Evolutionary conservation across 1,140 invertebrate species (phyloP), one percentile per base, ranked within the genome.

Genomic region (Pseudoatta argentina): DNA sequence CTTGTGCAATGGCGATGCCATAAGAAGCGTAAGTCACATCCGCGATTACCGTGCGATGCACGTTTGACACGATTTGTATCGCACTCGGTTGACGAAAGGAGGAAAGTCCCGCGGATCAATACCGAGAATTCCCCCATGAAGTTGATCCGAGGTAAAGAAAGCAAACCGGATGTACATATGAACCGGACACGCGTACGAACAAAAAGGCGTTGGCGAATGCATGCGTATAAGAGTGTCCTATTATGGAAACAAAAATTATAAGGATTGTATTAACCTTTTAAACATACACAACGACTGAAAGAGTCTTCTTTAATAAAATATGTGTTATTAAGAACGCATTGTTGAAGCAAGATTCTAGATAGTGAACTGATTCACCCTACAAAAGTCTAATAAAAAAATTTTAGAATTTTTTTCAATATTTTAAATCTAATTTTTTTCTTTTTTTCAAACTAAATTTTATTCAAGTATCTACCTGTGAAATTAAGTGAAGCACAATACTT

Each of bases 1-100:
- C 67, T 78, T 71, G 27, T 24, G 6, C 34, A 34, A 72, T 24
- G 55, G 14, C 69, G 39, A 83, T 12, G 21, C 18, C 67, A 55
- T 39, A 16, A 51, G n/a, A 79, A 67, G 39, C 39, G 14, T 90
- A 88, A 90, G 72, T 90, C 89, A 90, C 61, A 64, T 30, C 55
- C 85, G 78, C 30, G 88, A 90, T 90, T 87, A 72, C 59, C 77
- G 79, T 89, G 89, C 88, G 73, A 85, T 87, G 78, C 88, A 90
- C 85, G 89, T 76, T 64, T 90, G 88, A 90, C 88, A 90, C 89
- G 88, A 87, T 90, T 89, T 59, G 78, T 44, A 61, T 61, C 69
- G 57, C 18, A 48, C 88, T 76, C 53, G 53, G 78, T 77, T 51
- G 86, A 89, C 89, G 88, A 77, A 87, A 89, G 73, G 79, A 89